phyloP scores from a whole-genome alignment of 2,113 vertebrate genomes.

The Lasiurus cinereus region DNA sequence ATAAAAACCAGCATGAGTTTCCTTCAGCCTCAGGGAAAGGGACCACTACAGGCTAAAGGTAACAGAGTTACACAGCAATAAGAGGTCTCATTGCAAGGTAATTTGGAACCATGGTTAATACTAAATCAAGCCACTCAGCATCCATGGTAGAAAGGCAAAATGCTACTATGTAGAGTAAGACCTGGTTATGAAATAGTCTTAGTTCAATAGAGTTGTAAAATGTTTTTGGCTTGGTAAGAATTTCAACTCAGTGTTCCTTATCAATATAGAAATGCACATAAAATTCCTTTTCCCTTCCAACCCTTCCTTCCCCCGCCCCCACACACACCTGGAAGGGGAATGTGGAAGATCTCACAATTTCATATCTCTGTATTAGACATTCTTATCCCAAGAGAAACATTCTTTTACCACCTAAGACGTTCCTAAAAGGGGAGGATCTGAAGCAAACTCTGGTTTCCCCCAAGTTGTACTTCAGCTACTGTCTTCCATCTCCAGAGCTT shows the following conservation, averaged over 20 bases:
- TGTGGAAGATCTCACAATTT: slow-evolving; percentile 57
- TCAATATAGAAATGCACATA: slow-evolving; percentile 19
- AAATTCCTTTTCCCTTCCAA: background rate
- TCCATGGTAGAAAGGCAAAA: background rate
- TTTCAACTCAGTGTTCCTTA: slow-evolving; percentile 50
- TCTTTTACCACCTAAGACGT: slow-evolving; percentile 55
- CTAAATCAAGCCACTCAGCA: background rate
- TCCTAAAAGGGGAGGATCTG: slow-evolving; percentile 6
- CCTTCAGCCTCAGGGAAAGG: slow-evolving; percentile 8
- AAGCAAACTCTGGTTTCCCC: slow-evolving; percentile 14
- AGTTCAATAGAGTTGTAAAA: slow-evolving; percentile 37
- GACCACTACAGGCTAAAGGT: background rate
- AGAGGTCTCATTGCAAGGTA: background rate
- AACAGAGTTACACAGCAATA: background rate
- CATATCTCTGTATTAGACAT: slow-evolving; percentile 38
- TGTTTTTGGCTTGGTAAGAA: background rate
- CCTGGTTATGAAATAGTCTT: slow-evolving; percentile 2
- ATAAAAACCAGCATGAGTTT: slow-evolving; percentile 30
- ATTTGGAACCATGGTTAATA: background rate
- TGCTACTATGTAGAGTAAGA: background rate
- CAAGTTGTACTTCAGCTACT: background rate
- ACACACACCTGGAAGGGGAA: slow-evolving; percentile 1
- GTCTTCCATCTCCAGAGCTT: background rate
- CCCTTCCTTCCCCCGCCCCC: too few relatives aligned
- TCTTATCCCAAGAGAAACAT: slow-evolving; percentile 60